phyloP scores from a whole-genome alignment of 2,113 vertebrate species.

The Ibidorhyncha struthersii region DNA sequence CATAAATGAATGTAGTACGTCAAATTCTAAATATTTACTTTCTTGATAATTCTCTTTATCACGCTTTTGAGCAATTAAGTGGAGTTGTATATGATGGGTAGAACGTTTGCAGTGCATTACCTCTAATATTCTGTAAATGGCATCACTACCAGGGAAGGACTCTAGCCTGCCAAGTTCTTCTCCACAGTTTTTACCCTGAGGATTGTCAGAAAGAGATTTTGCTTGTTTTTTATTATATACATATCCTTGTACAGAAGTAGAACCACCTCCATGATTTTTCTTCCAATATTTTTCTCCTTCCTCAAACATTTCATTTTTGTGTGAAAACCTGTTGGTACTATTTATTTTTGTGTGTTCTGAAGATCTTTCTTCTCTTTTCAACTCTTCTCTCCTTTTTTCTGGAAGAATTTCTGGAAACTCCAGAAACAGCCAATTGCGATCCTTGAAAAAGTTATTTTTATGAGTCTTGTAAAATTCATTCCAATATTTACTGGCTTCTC shows the following conservation, averaged over 20 bases:
- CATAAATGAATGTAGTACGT: neutral
- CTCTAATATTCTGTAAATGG: conserved; percentile 89
- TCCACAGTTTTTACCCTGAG: neutral
- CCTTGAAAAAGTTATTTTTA: conserved; percentile 92
- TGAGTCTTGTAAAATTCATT: conserved; percentile 89
- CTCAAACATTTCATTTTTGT: neutral
- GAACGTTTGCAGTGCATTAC: conserved; percentile 61
- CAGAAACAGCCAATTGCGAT: conserved; percentile 91
- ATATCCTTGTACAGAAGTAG: neutral
- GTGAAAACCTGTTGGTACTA: neutral
- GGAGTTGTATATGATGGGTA: neutral
- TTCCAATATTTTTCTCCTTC: conserved; percentile 1
- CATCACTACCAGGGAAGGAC: conserved; percentile 82
- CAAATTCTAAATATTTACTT: neutral
- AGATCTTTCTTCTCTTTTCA: conserved; percentile 25
- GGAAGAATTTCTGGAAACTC: conserved; percentile 93
- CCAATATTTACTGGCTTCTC: conserved; percentile 87
- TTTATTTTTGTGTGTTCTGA: conserved; percentile 1
- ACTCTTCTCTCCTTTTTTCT: conserved; percentile 28
- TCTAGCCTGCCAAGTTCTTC: neutral
- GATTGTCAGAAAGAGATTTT: neutral
- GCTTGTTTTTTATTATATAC: neutral
- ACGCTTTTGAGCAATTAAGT: neutral
- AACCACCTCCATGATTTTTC: neutral
- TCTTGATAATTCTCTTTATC: neutral